Base-by-base conservation (phyloP, 2,797 vertebrate genomes). In the Lutjanus argentimaculatus region DNA sequence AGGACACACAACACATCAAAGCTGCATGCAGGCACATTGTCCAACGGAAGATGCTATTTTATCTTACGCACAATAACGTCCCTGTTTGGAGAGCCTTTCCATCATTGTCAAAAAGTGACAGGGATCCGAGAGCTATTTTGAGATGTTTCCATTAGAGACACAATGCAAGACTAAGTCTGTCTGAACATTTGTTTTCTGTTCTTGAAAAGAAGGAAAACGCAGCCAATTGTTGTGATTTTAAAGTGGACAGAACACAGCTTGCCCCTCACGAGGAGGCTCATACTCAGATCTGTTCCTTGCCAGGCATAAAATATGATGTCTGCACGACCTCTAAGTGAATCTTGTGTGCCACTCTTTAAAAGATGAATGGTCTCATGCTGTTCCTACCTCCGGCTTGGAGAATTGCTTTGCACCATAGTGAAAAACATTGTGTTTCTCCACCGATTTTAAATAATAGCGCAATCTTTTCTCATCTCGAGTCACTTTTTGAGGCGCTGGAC, bases 401-500 rank as follows among this genome's bases (percentile, higher is more conserved):
- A 92, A 93, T 88, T 90, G 81, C 87, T 80, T 91, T 87, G 82
- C 66, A 56, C 88, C 79, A 71, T 68, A 55, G 79, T 49, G 83
- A 86, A 90, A 90, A 88, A 90, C 71, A 83, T 85, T 79, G 77
- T 84, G 70, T 91, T 87, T 88, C 72, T 77, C 81, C n/a, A 52
- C 61, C 72, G 13, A 87, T 92, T 94, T 91, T 91, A 80, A 89
- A 94, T 95, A 93, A 95, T 90, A 80, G 90, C 71, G 49, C 84
- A 86, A 94, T 94, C 90, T 93, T 80, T 74, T 74, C 83, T 83
- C 85, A 91, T 93, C 84, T 89, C 10, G 0, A 78, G 61, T 82
- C 74, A 76, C 61, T 76, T 79, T 71, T 71, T 73, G 53, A 77
- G 72, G 49, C 15, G 2, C 57, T 12, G 48, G 84, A 83, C 62